Evolutionary conservation across 2,113 vertebrate species (phyloP).

Genomic region (Carlito syrichta): DNA sequence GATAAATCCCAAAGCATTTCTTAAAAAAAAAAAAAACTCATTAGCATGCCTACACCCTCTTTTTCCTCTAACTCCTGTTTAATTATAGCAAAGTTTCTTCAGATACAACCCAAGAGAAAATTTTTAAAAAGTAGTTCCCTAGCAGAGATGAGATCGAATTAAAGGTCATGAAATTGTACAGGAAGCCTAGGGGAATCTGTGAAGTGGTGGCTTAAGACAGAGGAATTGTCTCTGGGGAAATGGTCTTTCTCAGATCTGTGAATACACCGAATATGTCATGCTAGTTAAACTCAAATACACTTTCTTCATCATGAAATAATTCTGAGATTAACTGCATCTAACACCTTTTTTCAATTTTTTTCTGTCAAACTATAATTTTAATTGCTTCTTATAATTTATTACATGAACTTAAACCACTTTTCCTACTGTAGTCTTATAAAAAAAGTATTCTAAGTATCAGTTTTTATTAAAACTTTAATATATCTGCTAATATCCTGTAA

Average conservation of each 20-base stretch:
- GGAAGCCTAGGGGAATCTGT: not conserved
- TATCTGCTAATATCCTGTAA: not conserved
- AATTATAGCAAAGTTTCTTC: constrained; percentile 60
- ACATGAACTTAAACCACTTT: not conserved
- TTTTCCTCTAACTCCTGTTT: constrained; percentile 42
- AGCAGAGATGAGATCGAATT: constrained; percentile 8
- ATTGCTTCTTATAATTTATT: not conserved
- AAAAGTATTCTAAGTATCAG: not conserved
- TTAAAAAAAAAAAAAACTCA: constrained; percentile 57
- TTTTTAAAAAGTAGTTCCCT: not conserved
- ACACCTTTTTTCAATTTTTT: not conserved
- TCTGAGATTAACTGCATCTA: not conserved
- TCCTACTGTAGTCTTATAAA: not conserved
- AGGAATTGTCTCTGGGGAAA: not conserved
- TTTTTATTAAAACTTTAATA: not conserved
- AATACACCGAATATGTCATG: not conserved
- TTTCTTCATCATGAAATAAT: constrained; percentile 23
- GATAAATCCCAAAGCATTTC: constrained; percentile 59
- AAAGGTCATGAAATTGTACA: constrained; percentile 50
- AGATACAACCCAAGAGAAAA: constrained; percentile 20
- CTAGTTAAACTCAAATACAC: not conserved
- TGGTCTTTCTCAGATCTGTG: not conserved
- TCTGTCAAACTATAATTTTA: not conserved
- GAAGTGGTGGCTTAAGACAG: not conserved
- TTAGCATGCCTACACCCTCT: constrained; percentile 16